Evolutionary conservation across 1,140 invertebrate genomes (phyloP).

Genomic region (Samia ricini): DNA sequence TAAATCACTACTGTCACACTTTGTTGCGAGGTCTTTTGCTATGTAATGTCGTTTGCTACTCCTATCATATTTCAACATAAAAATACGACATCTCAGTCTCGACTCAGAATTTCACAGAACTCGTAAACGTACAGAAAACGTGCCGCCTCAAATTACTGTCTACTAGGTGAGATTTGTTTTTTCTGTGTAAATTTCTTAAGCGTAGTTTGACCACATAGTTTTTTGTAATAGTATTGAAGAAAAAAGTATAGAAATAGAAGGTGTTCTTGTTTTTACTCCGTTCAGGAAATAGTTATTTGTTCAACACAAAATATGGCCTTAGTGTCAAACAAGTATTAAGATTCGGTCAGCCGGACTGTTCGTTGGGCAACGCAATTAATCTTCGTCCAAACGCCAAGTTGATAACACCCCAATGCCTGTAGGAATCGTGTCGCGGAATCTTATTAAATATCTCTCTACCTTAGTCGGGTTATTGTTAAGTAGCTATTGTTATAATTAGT

Average conservation of each 20-base stretch:
- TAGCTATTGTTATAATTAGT: slow-evolving; percentile 60
- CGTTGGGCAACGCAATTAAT: slow-evolving; percentile 52
- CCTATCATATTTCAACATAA: background rate
- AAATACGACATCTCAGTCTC: background rate
- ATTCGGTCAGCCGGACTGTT: slow-evolving; percentile 27
- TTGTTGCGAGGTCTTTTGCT: no score
- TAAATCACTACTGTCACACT: no score
- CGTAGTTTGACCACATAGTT: background rate
- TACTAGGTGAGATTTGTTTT: background rate
- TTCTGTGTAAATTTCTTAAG: background rate
- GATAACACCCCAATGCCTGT: slow-evolving; percentile 50
- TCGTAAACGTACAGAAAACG: background rate
- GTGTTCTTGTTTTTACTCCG: background rate
- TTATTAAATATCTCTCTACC: slow-evolving; percentile 51
- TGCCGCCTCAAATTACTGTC: background rate
- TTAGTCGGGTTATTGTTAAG: slow-evolving; percentile 50
- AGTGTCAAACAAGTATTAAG: slow-evolving; percentile 30
- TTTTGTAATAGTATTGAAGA: background rate
- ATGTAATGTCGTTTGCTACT: background rate
- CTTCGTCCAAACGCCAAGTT: slow-evolving; percentile 56
- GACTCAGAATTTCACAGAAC: background rate
- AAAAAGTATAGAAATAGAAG: background rate
- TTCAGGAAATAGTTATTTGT: slow-evolving; percentile 17
- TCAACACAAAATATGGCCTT: slow-evolving; percentile 28
- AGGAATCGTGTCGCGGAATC: slow-evolving; percentile 58